Evolutionary conservation across 1,140 invertebrate species (phyloP), one percentile per base, ranked within the genome.

Genomic region (Chironomus striatipennis): DNA sequence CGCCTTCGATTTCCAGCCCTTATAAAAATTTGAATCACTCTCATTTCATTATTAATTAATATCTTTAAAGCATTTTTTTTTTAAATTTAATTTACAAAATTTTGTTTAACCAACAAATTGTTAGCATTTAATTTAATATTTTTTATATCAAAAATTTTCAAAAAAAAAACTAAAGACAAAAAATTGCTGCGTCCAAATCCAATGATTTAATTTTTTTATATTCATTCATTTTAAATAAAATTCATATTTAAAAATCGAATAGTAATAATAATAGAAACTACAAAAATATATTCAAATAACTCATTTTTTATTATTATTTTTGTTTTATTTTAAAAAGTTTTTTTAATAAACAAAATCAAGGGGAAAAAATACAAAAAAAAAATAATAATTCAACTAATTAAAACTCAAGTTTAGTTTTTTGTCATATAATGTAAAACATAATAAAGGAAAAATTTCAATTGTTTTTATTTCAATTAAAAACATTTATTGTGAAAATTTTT

Each of bases 191-290:
- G 43, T 20, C 65, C 65, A 70, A 18, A 70, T 70, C 65, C 65
- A 70, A 70, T 70, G 65, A 70, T 70, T 70, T 70, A 70, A 64
- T 74, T 74, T 64, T 20, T 42, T 43, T 43, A 15, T 43, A 7
- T 43, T 15, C 8, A 12, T 57, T 34, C 1, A 34, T 17, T 65
- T 65, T 17, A 65, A 65, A 65, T 18, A 15, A 24, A 21, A 21
- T 24, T 21, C 12, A 34, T 73, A 21, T 73, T 42, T 73, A 21
- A 24, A 65, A 65, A 21, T 21, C 12, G 12, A 73, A 73, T 73
- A 7, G 18, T 15, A 7, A 15, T 21, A 73, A 18, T 15, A 42
- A 42, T 73, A n/a, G 17, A 73, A 73, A 42, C 82, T 57, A 57
- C 47, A 57, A 57, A 57, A 57, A 57, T 57, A 57, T 57, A 57